Evolutionary conservation across 2,888 invertebrate genomes (phyloP).

Genomic region (Phrixothrix hirtus): DNA sequence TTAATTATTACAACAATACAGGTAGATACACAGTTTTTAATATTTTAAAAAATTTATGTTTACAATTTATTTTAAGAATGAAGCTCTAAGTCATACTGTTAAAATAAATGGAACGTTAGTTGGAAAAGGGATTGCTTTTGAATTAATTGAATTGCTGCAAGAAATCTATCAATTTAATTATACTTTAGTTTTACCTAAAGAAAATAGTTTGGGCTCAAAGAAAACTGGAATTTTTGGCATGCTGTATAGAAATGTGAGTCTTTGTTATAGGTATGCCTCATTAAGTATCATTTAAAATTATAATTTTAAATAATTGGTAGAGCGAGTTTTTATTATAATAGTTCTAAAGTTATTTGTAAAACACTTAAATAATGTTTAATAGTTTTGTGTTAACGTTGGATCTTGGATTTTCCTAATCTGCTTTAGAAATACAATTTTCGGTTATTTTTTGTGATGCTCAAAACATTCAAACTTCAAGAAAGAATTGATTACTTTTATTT

Average conservation of each 20-base stretch:
- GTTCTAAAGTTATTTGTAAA: too few species aligned
- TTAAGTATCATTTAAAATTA: too few species aligned
- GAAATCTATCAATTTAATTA: conserved; percentile 75
- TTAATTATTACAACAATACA: conserved; percentile 36
- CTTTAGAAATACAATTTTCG: too few species aligned
- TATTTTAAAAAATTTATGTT: background rate
- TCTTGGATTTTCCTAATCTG: too few species aligned
- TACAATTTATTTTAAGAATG: conserved; percentile 59
- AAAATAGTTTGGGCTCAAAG: conserved; percentile 64
- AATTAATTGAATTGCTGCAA: conserved; percentile 68
- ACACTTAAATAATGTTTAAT: too few species aligned
- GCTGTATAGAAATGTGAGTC: conserved; percentile 61
- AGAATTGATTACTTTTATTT: too few species aligned
- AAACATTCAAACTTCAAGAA: too few species aligned
- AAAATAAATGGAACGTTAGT: conserved; percentile 59
- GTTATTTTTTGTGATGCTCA: too few species aligned
- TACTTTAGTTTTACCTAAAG: conserved; percentile 66
- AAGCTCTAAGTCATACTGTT: conserved; percentile 64
- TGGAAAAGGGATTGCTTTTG: conserved; percentile 75
- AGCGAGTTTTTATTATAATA: too few species aligned
- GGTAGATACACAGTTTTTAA: conserved; percentile 12
- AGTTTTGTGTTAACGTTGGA: too few species aligned
- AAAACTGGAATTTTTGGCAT: conserved; percentile 67
- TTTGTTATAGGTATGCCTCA: too few species aligned
- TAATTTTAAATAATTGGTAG: too few species aligned